Conservation (phyloP, 2,888 invertebrate species). For the Ophioninae sp. region DNA sequence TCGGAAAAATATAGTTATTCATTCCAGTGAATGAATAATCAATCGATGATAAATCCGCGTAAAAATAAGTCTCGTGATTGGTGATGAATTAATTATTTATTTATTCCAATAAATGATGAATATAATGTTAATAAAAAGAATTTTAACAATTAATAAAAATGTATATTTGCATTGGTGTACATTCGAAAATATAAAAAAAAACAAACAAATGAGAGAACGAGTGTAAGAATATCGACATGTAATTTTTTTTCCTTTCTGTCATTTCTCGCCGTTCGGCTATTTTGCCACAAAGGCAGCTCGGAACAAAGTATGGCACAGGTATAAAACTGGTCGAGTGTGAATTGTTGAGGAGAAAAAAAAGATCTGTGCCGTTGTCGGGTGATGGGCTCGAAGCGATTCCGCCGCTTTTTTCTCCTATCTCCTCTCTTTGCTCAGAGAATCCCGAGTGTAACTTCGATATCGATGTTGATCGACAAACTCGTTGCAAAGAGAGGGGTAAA, state of each 20-base stretch:
- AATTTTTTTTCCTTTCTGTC: conserved; percentile 30
- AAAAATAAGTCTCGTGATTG: too few relatives aligned
- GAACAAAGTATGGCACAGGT: conserved; percentile 57
- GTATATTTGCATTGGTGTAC: too few relatives aligned
- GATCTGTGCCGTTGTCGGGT: conserved; percentile 35
- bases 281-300: conserved; percentile 54
- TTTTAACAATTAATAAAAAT: too few relatives aligned
- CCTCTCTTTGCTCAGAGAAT: conserved; percentile 4
- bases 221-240: conserved; percentile 30
- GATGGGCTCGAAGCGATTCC: conserved; percentile 30
- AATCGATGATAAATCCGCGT: too few relatives aligned
- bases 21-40: too few relatives aligned
- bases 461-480: conserved; percentile 18
- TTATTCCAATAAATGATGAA: too few relatives aligned
- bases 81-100: too few relatives aligned
- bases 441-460: background rate
- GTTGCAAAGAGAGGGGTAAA: background rate
- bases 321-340: conserved; percentile 49
- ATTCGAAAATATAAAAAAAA: conserved; percentile 56
- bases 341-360: conserved; percentile 36
- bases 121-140: too few relatives aligned
- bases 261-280: conserved; percentile 37
- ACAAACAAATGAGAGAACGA: too few relatives aligned
- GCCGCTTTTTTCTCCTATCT: conserved; percentile 1
- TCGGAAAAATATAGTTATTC: too few relatives aligned